Evolutionary conservation across 2,888 invertebrate species (phyloP).

Genomic region (Trachelus iudaicus): DNA sequence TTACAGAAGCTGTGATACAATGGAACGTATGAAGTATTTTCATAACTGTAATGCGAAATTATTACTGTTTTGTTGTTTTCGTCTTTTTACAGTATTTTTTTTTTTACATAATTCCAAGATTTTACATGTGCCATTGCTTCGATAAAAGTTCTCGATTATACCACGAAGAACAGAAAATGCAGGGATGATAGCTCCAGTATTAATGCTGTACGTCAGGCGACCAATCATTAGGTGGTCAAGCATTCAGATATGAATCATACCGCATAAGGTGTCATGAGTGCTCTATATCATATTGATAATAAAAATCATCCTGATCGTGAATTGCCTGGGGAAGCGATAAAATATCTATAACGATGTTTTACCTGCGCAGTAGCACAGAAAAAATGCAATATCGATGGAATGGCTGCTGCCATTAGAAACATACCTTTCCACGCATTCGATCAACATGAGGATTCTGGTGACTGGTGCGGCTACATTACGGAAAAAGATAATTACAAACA

Average conservation of each 20-base stretch:
- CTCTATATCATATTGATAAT: constrained; percentile 27
- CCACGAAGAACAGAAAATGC: constrained; percentile 24
- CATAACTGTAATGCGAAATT: too few relatives aligned
- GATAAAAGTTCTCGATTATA: constrained; percentile 16
- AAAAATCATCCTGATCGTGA: constrained; percentile 25
- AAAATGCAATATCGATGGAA: constrained; percentile 3
- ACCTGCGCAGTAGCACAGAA: constrained; percentile 25
- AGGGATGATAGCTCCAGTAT: constrained; percentile 23
- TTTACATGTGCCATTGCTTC: neutral
- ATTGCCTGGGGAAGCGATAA: constrained; percentile 22
- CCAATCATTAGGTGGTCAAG: constrained; percentile 20
- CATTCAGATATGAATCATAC: constrained; percentile 28
- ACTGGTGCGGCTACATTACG: constrained; percentile 23
- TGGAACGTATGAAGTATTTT: too few relatives aligned
- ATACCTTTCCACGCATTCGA: constrained; percentile 23
- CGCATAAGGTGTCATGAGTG: constrained; percentile 20
- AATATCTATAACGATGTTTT: constrained; percentile 27
- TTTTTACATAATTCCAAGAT: too few relatives aligned
- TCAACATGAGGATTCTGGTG: constrained; percentile 21
- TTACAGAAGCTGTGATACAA: too few relatives aligned
- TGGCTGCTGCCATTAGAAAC: constrained; percentile 15
- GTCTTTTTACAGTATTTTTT: too few relatives aligned
- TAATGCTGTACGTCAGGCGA: constrained; percentile 11
- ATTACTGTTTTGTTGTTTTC: too few relatives aligned
- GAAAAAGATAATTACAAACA: constrained; percentile 21